These are phyloP conservation scores for Onthophagus sagittarius DNA, from an alignment of 2,888 invertebrate species.

Conservation along the genomic window DNA sequence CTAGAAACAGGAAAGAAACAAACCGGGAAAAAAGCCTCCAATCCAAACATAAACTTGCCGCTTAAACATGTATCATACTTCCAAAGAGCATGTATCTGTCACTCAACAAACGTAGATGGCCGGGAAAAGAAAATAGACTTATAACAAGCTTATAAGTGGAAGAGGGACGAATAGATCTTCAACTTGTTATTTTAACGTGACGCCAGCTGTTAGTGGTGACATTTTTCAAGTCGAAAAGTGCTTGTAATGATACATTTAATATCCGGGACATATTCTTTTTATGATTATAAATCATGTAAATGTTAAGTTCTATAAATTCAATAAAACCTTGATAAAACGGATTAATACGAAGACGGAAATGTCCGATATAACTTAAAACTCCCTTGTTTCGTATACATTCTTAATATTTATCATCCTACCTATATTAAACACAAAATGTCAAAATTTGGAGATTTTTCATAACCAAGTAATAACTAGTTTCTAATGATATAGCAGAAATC, in stretches of 20 bases:
- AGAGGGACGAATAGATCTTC: constrained; percentile 23
- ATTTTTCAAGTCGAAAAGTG: constrained; percentile 27
- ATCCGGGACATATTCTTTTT: constrained; percentile 26
- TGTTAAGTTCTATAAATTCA: too few relatives aligned
- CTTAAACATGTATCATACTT: constrained; percentile 13
- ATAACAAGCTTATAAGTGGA: background rate
- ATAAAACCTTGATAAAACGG: too few relatives aligned
- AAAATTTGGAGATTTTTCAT: too few relatives aligned
- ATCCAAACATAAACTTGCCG: background rate
- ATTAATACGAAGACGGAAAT: too few relatives aligned
- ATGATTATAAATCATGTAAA: background rate
- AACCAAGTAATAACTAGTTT: too few relatives aligned
- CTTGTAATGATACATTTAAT: constrained; percentile 26
- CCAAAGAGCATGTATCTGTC: constrained; percentile 24
- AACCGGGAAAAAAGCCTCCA: background rate
- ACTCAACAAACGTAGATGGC: constrained; percentile 13
- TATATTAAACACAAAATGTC: too few relatives aligned
- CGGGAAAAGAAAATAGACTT: constrained; percentile 1
- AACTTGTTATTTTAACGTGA: constrained; percentile 27
- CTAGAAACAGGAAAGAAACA: background rate
- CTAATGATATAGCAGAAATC: too few relatives aligned
- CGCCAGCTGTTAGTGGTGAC: constrained; percentile 24
- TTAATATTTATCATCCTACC: too few relatives aligned
- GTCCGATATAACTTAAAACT: too few relatives aligned
- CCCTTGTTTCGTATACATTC: too few relatives aligned